Conservation (phyloP, 2,797 vertebrate genomes). For the Amblyopsis hoosieri region DNA sequence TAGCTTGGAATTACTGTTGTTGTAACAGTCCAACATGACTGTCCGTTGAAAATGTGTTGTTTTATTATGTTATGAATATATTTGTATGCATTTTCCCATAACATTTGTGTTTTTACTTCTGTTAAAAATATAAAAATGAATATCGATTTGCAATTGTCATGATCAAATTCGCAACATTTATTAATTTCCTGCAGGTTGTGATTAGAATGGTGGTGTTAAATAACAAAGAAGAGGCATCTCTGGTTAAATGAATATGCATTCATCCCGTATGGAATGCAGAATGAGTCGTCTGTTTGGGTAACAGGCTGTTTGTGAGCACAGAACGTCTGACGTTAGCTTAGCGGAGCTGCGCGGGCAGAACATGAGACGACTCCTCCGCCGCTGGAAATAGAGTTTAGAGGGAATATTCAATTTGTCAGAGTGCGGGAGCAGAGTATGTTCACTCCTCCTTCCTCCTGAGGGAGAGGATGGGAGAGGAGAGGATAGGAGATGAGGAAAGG, state of each 20-base stretch:
- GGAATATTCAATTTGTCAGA: slow-evolving; percentile 62
- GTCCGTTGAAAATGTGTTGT: no score
- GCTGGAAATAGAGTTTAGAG: slow-evolving; percentile 52
- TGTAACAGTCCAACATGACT: no score
- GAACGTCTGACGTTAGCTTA: slow-evolving; percentile 29
- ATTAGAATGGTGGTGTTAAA: slow-evolving; percentile 15
- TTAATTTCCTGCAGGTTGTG: slow-evolving; percentile 1
- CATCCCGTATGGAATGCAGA: slow-evolving; percentile 9
- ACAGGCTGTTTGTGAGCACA: slow-evolving; percentile 34
- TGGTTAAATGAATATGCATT: no score
- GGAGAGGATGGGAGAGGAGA: neutral
- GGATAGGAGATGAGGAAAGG: neutral
- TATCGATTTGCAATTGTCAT: no score
- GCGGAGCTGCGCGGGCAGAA: slow-evolving; percentile 38
- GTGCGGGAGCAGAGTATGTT: slow-evolving; percentile 40
- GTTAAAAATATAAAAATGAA: no score
- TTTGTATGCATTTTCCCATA: no score
- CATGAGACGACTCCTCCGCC: slow-evolving; percentile 43
- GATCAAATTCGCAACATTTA: no score
- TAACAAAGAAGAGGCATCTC: neutral
- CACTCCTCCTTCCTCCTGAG: neutral
- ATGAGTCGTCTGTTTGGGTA: slow-evolving; percentile 27
- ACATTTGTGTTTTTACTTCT: no score
- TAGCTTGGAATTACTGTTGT: no score
- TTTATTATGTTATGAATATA: no score